A percentile compares a stretch with the other conserved stretches of the same genome.
These are phyloP conservation scores for Alauda arvensis DNA, from an alignment of 2,797 vertebrate genomes.

Conservation along the genomic window DNA sequence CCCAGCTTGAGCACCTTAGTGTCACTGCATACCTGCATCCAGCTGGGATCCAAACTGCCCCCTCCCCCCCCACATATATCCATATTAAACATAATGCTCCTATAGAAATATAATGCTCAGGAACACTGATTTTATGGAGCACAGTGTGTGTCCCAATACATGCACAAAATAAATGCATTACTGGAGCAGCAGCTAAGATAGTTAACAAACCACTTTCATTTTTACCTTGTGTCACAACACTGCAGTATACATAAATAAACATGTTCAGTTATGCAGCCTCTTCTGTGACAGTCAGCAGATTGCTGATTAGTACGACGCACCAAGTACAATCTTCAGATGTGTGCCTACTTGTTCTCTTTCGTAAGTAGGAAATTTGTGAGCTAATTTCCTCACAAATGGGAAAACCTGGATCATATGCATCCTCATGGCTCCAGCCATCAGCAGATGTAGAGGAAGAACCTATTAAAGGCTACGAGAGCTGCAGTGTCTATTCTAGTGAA, in stretches of 20 bases:
- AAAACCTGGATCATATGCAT: not conserved
- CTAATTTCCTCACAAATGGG: not conserved
- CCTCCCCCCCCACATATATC: too few species aligned
- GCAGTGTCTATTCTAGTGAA: not conserved
- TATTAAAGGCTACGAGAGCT: not conserved
- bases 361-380: not conserved
- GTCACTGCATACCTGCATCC: not conserved
- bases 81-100: not conserved
- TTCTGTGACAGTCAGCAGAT: not conserved
- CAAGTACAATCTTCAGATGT: not conserved
- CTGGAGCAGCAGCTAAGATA: not conserved
- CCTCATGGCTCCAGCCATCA: constrained; percentile 1
- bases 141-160: not conserved
- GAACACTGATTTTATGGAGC: not conserved
- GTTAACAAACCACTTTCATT: not conserved
- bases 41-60: not conserved
- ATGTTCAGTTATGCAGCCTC: not conserved
- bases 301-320: not conserved
- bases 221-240: constrained; percentile 4
- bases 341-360: not conserved
- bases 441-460: not conserved
- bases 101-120: not conserved
- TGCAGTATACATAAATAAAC: constrained; percentile 2
- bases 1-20: not conserved
- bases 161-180: not conserved